Base-by-base conservation (phyloP, 2,888 invertebrate species). In the Pristionchus exspectatus region DNA sequence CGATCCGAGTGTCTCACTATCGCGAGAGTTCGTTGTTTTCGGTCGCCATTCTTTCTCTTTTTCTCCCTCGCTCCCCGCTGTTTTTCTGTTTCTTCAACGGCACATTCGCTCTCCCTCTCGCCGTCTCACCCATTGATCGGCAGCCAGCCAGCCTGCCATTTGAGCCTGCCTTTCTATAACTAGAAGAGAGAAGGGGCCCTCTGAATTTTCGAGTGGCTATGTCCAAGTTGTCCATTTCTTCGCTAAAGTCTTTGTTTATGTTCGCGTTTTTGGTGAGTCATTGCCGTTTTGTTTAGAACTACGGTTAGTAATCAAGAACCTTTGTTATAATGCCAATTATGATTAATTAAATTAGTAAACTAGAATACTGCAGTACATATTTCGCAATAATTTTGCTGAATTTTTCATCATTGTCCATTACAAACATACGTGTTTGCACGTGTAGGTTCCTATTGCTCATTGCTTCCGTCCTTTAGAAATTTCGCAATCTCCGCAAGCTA, bases 91-190 rank as follows among this genome's bases (percentile, higher is more conserved):
- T 24, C 54, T 24, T 14, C 81, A 81, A n/a, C n/a, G 38, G 38
- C 44, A 33, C 81, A 16, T 54, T n/a, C 33, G 44, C 44, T 50
- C 9, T 30, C 30, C 33, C 50, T 77, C 54, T 81, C 81, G 44
- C 50, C 81, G 81, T 50, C 81, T 44, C 81, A 24, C 81, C 44
- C 81, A 81, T 81, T 81, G 50, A 44, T 81, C 81, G 50, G 30
- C 81, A 81, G 44, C 81, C 24, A 44, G 27, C 24, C 77, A 0
- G 38, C 44, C 81, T 44, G 50, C 72, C 72, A 72, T 72, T 72
- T 72, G 30, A 27, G 30, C 72, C 24, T 59, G 59, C 59, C 21
- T 59, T 24, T 59, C 59, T 59, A 59, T 59, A 50, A 50, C 44
- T 9, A 10, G 44, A 50, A 3, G 44, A 50, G 44, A 7, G 44